Percentiles rank a stretch among this genome's conserved stretches.
These are phyloP conservation scores for Lycaena phlaeas DNA, from an alignment of 2,888 invertebrate genomes.

Conservation along the genomic window DNA sequence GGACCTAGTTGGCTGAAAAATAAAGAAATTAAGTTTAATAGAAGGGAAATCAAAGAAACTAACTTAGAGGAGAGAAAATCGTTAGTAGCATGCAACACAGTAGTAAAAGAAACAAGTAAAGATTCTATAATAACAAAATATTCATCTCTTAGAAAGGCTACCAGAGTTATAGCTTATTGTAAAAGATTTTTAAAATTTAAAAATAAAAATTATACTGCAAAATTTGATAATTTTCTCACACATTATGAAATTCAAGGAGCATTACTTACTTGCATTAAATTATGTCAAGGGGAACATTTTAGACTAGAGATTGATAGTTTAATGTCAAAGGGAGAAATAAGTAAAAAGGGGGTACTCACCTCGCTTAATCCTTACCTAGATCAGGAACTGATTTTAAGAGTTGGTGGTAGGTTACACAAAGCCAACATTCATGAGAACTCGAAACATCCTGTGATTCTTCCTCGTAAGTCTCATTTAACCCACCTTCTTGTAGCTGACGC, in stretches of 20 bases:
- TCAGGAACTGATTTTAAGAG: slow-evolving; percentile 7
- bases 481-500: slow-evolving; percentile 19
- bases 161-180: too few relatives aligned
- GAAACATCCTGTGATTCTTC: slow-evolving; percentile 13
- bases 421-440: background rate
- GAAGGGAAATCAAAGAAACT: background rate
- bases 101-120: too few relatives aligned
- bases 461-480: slow-evolving; percentile 9
- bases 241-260: background rate
- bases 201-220: slow-evolving; percentile 10
- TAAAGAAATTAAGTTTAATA: slow-evolving; percentile 2
- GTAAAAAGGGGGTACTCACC: background rate
- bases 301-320: background rate
- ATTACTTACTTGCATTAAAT: slow-evolving; percentile 3
- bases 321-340: background rate
- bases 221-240: background rate
- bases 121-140: too few relatives aligned
- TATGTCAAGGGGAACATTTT: background rate
- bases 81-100: too few relatives aligned
- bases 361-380: slow-evolving; percentile 9
- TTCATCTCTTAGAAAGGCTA: too few relatives aligned
- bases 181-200: slow-evolving; percentile 13
- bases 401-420: slow-evolving; percentile 9
- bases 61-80: background rate
- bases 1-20: slow-evolving; percentile 17